Base-by-base conservation (phyloP, 2,888 invertebrate genomes). In the Malthinus seriepunctatus region DNA sequence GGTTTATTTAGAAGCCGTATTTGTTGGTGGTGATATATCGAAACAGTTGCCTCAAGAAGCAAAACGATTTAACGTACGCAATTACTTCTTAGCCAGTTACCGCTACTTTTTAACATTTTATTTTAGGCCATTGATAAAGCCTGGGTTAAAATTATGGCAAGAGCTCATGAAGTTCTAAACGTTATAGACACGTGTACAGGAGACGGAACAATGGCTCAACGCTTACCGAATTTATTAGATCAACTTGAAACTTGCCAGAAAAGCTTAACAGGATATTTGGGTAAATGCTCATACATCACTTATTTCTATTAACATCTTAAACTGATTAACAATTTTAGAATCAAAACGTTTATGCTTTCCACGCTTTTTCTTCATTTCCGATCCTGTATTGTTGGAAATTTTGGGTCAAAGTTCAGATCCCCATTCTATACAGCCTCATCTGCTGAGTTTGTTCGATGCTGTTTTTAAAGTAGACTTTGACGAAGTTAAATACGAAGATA, bases 191-290 rank as follows among this genome's bases (percentile, higher is more conserved):
- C 89, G 50, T 94, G 94, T 73, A 90, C 91, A 0, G 87, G 87
- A 0, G 94, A 95, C 73, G 94, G 94, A 70, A 88, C 89, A 0
- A 83, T 95, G 80, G 85, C 86, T 4, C 89, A 90, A 69, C 81
- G 91, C 31, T 77, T 95, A 56, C 92, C 91, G 0, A 89, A 90
- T 81, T 78, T 95, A 11, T 80, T 89, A 58, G 93, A 94, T 67
- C 93, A 95, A 78, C 79, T 95, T 54, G 95, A 95, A 77, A 86
- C 92, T 0, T 95, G 94, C 73, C 94, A 95, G 76, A 95, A 94
- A 75, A 94, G 94, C 7, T 84, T 95, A 44, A 91, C 93, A 51
- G 93, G 89, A 80, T 87, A 80, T 69, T 73, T 77, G 62, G 75
- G 77, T 74, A 63, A 50, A 7, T 8, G 8, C 10, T 35, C 11